Base-by-base conservation (phyloP, 2,113 vertebrate species). In the Electrona antarctica region DNA sequence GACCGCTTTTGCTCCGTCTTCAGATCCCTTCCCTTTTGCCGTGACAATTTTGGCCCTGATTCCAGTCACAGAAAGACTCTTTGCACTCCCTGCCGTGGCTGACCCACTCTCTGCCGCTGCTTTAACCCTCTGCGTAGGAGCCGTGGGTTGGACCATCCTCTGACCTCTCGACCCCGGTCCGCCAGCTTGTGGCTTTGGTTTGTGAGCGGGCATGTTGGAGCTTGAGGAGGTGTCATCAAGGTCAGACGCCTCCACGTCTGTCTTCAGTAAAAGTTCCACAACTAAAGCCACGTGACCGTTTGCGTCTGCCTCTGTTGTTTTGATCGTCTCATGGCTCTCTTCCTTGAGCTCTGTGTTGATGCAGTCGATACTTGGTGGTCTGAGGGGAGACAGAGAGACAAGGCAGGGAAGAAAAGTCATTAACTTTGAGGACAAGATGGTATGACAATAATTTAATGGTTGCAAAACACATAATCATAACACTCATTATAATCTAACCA, bases 131-230 rank as follows among this genome's bases (percentile, higher is more conserved):
- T 1, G 76, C 73, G 69, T 90, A 2, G 48, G 64, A 7, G 45
- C 1, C 0, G 51, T 15, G 58, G 61, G 10, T 67, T 67, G 66
- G 29, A 29, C 47, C 2, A 67, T 55, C 3, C 66, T 72, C 29
- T 72, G 83, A 71, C 60, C 64, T 67, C 54, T 85, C 12, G 55
- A 33, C 9, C 59, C 77, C 52, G 76, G 13, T 41, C 48, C 71
- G 4, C 5, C 60, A 0, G 13, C 21, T 15, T 73, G 71, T 15
- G 72, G 8, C 73, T 83, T 82, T 56, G 76, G 49, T 77, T 84
- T 88, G 69, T 76, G 50, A 46, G 62, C 52, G 7, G 82, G 41
- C 91, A 93, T 93, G 29, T 85, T 82, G 61, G 71, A 59, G 0
- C 15, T 15, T 45, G 74, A 51, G 57, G 72, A 68, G 51, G 33